Evolutionary conservation across 2,113 vertebrate species (phyloP), one percentile per base, ranked within the genome.

Genomic region (Grus americana): DNA sequence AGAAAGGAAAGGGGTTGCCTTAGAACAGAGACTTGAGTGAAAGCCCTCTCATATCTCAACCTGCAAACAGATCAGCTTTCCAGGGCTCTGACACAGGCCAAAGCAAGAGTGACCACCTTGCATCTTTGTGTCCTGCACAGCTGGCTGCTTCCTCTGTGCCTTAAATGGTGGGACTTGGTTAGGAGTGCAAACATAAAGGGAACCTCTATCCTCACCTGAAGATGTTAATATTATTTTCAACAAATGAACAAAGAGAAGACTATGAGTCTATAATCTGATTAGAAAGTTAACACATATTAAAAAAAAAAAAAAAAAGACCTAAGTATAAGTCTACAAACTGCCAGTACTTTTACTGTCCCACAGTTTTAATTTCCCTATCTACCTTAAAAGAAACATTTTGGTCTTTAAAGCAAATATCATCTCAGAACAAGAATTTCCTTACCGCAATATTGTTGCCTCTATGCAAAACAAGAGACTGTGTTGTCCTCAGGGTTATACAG

Each of bases 101-200:
- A 42, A 72, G 2, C 23, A 71, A 15, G 21, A 40, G 11, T 36
- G 15, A 8, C 3, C 5, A 58, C 3, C 17, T 63, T 52, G 14
- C 7, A 66, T 3, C 9, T 76, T 73, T 38, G 27, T 55, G 12
- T 63, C 19, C 26, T 75, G 23, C 29, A 26, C 7, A 46, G 13
- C 3, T 50, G 9, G 5, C 8, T 67, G 4, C 10, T 67, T 63
- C 27, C 4, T 63, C 36, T 79, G 17, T 57, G 47, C 20, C 19
- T 74, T 27, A 70, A 87, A 23, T 30, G 10, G 18, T 57, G 17
- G 44, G 27, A 46, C 73, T 59, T 44, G 12, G 40, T 59, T 68
- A 75, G 5, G 5, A 49, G 4, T 19, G 3, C 46, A 85, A 29
- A 3, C 7, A 17, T 29, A 52, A 46, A 40, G 4, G 1, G 0